Evolutionary conservation across 2,113 vertebrate species (phyloP).

Genomic region (Brachypodius melanocephalos): DNA sequence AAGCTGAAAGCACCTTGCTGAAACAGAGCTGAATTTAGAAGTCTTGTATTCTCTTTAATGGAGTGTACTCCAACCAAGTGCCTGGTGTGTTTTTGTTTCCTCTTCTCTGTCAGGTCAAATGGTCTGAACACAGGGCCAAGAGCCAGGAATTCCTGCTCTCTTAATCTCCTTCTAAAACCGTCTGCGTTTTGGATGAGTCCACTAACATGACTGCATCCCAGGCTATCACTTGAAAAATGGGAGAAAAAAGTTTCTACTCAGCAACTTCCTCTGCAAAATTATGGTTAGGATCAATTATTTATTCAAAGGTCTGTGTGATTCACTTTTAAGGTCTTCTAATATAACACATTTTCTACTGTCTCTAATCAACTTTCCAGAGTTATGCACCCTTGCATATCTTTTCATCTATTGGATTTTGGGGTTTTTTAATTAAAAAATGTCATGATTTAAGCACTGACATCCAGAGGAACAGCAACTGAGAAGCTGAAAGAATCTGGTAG

Average conservation of each 20-base stretch:
- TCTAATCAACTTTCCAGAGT: not conserved
- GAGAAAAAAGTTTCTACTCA: not conserved
- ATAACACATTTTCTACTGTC: not conserved
- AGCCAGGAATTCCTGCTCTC: constrained; percentile 34
- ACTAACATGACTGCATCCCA: not conserved
- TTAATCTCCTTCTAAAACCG: not conserved
- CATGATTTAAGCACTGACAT: not conserved
- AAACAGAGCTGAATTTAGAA: not conserved
- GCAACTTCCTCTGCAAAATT: not conserved
- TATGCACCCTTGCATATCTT: accelerated
- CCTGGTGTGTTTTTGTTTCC: constrained; percentile 48
- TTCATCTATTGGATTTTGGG: not conserved
- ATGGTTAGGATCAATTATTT: not conserved
- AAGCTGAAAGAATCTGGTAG: not conserved
- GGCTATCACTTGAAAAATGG: not conserved
- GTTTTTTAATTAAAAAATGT: not conserved
- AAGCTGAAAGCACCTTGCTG: constrained; percentile 26
- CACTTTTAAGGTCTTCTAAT: not conserved
- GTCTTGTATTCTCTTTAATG: constrained; percentile 1
- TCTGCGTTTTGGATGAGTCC: not conserved
- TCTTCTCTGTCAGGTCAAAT: not conserved
- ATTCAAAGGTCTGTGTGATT: not conserved
- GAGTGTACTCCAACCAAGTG: constrained; percentile 9
- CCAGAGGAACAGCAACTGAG: not conserved
- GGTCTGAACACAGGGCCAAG: not conserved